Conservation (phyloP, 2,797 vertebrate genomes). For the Tragopan temminckii region DNA sequence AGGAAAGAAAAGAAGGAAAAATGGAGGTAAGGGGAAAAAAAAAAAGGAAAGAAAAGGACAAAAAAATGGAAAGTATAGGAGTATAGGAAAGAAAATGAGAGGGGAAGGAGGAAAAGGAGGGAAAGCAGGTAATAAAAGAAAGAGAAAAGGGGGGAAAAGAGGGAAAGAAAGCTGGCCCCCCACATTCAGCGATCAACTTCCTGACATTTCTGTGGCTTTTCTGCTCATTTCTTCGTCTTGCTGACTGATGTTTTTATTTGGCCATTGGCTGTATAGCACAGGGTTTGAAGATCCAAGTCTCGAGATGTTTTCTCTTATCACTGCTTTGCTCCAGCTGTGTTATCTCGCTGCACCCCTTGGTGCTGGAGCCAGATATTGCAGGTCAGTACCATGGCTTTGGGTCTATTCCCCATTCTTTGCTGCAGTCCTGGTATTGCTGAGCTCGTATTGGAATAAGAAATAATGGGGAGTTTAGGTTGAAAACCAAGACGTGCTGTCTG, state of each 20-base stretch:
- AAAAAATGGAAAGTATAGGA: not conserved
- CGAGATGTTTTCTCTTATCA: no score
- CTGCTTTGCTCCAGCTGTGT: no score
- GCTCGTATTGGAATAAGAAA: not conserved
- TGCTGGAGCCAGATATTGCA: not conserved
- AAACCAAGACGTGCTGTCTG: constrained; percentile 65
- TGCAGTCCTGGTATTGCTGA: fast-evolving
- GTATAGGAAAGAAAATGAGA: not conserved
- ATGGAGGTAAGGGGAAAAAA: not conserved
- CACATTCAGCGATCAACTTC: not conserved
- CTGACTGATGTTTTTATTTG: not conserved
- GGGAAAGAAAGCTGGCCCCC: not conserved
- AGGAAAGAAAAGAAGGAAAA: not conserved
- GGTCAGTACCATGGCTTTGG: fast-evolving
- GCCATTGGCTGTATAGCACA: fast-evolving
- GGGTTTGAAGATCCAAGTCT: not conserved
- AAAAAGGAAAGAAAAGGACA: no score
- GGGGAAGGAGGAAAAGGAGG: not conserved
- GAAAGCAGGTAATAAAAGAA: not conserved
- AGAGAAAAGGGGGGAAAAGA: no score
- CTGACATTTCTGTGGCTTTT: not conserved
- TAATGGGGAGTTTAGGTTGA: not conserved
- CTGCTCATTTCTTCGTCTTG: not conserved
- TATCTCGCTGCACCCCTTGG: not conserved
- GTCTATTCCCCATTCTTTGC: not conserved